phyloP scores from a whole-genome alignment of 2,113 vertebrate species.

The Narcine bancroftii region DNA sequence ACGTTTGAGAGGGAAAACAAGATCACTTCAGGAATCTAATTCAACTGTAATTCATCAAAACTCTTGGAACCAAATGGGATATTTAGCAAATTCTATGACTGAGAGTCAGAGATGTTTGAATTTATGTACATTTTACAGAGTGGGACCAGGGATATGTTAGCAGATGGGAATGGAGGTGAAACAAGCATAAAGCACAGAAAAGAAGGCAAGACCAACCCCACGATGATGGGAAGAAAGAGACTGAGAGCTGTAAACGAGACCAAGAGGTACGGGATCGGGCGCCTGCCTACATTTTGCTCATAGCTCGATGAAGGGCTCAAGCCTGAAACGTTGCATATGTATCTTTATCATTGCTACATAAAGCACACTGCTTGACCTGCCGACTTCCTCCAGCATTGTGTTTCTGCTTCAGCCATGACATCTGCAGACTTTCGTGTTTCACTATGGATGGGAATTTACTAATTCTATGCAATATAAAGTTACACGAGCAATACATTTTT shows the following conservation, averaged over 20 bases:
- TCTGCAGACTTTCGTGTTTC: too few relatives aligned
- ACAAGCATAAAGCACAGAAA: not conserved
- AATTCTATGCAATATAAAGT: too few relatives aligned
- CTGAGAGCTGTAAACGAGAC: not conserved
- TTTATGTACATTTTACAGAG: not conserved
- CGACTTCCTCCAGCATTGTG: too few relatives aligned
- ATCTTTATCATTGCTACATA: too few relatives aligned
- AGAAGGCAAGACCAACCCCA: not conserved
- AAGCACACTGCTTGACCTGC: too few relatives aligned
- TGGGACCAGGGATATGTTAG: not conserved
- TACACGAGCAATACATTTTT: too few relatives aligned
- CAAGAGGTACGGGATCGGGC: too few relatives aligned
- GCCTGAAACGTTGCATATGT: too few relatives aligned
- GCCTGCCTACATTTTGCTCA: too few relatives aligned
- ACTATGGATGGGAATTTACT: too few relatives aligned
- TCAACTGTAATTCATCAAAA: not conserved
- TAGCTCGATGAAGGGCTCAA: too few relatives aligned
- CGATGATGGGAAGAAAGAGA: not conserved
- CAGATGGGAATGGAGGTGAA: not conserved
- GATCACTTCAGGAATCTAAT: not conserved
- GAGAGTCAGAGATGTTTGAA: not conserved
- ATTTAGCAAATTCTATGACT: not conserved
- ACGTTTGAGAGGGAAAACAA: conserved; percentile 33
- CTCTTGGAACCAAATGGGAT: not conserved
- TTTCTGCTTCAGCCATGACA: too few relatives aligned